Base-by-base conservation (phyloP, 2,888 invertebrate genomes). In the Eremobia ochroleuca region DNA sequence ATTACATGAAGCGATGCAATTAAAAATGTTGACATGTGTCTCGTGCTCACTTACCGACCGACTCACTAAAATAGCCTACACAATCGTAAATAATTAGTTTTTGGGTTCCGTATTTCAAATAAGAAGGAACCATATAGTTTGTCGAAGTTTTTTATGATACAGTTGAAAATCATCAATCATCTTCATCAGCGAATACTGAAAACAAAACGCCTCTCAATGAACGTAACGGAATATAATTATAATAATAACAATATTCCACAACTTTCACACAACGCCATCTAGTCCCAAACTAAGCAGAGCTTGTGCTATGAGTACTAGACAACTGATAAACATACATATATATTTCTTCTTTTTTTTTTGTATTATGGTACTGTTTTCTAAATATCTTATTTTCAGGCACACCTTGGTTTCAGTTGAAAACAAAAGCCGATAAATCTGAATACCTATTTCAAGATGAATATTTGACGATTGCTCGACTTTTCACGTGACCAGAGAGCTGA, bases 11-110 rank as follows among this genome's bases (percentile, higher is more conserved):
- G 90, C 89, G 83, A 87, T 83, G 89, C 88, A 91, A 91, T 92
- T 92, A 92, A 92, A 91, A 89, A 87, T 87, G 87, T 90, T 87
- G 91, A 92, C 90, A 91, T 89, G 89, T 91, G 92, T 90, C 91
- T 87, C 88, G 79, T 90, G 86, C 87, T 77, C 66, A 76, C 87
- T 88, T 91, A 87, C 73, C 75, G 76, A 75, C 74, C 79, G 79
- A 81, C 69, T 87, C 89, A 77, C 73, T 83, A 79, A 90, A 91
- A 90, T 92, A 87, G 85, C 87, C 89, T 90, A 89, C 86, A 89
- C 74, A 66, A 79, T 82, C 80, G 79, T 85, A 87, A 89, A 87
- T 87, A 88, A 81, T 77, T 0, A 64, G 71, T 74, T 72, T 84
- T 85, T 75, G 80, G 89, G 85, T 82, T 83, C 89, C 79, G 81